Evolutionary conservation across 2,888 invertebrate species (phyloP).

Genomic region (Mythimna impura): DNA sequence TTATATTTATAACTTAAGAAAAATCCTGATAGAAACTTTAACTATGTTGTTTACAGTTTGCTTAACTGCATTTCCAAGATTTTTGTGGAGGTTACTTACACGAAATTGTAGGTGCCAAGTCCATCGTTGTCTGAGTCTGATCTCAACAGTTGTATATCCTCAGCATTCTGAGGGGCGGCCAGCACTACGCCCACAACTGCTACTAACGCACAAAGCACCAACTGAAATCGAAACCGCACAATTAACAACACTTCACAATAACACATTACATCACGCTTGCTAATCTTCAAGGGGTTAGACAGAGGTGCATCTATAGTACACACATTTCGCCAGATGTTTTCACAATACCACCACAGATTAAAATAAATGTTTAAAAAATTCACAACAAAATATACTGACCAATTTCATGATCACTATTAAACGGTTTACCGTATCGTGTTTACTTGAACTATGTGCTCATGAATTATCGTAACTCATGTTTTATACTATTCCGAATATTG

Average conservation of each 20-base stretch:
- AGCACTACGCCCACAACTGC: constrained; percentile 69
- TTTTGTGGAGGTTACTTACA: constrained; percentile 69
- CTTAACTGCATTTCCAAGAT: background rate
- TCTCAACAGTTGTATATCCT: constrained; percentile 78
- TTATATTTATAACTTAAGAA: background rate
- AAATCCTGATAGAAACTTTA: background rate
- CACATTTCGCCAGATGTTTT: background rate
- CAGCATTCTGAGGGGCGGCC: constrained; percentile 79
- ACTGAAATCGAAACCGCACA: constrained; percentile 73
- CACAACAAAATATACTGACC: constrained; percentile 73
- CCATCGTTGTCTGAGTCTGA: constrained; percentile 83
- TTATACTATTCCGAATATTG: constrained; percentile 83
- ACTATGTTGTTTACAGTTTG: background rate
- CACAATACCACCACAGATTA: constrained; percentile 35
- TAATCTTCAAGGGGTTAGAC: background rate
- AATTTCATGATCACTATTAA: constrained; percentile 78
- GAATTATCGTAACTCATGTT: constrained; percentile 77
- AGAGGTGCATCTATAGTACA: background rate
- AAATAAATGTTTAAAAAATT: constrained; percentile 34
- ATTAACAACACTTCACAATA: constrained; percentile 57
- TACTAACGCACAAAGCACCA: constrained; percentile 84
- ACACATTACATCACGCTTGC: constrained; percentile 8
- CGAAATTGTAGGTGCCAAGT: constrained; percentile 79
- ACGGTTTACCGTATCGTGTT: constrained; percentile 71
- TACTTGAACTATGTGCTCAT: constrained; percentile 78